A percentile compares a stretch with the other conserved stretches of the same genome.
These are phyloP conservation scores for Centruroides sculpturatus DNA, from an alignment of 1,140 invertebrate genomes.

Conservation along the genomic window DNA sequence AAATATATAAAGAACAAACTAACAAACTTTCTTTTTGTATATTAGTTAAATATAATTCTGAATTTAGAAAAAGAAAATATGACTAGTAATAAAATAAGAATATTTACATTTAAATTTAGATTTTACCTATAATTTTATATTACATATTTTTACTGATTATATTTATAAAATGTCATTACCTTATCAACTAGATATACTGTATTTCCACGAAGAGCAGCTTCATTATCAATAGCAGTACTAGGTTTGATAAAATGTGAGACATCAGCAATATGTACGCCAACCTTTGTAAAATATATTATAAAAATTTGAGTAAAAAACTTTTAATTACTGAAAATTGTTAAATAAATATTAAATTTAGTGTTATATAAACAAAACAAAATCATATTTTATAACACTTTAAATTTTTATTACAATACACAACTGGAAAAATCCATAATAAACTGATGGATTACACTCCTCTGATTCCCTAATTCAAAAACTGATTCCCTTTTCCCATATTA, in stretches of 20 bases:
- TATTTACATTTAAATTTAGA: no score
- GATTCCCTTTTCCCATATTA: no score
- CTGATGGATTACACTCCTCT: no score
- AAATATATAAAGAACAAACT: no score
- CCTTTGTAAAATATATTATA: conserved; percentile 20
- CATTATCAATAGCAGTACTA: conserved; percentile 68
- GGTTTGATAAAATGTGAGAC: conserved; percentile 87
- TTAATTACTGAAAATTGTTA: background rate
- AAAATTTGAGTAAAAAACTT: background rate
- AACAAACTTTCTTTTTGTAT: background rate
- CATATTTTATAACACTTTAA: no score
- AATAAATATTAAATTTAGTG: conserved; percentile 2
- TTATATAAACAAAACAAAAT: background rate
- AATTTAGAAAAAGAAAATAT: conserved; percentile 5
- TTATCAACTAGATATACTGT: conserved; percentile 83
- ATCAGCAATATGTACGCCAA: conserved; percentile 87
- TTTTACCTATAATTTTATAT: no score
- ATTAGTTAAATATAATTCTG: background rate
- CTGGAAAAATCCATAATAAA: no score
- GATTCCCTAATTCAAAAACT: no score
- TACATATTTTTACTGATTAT: no score
- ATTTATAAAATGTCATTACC: conserved; percentile 16
- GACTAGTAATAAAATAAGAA: background rate
- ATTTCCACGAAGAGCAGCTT: conserved; percentile 67
- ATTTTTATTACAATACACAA: no score